These are phyloP conservation scores for Drosophila pseudotakahashii DNA, from an alignment of 2,888 invertebrate species.

Conservation along the genomic window DNA sequence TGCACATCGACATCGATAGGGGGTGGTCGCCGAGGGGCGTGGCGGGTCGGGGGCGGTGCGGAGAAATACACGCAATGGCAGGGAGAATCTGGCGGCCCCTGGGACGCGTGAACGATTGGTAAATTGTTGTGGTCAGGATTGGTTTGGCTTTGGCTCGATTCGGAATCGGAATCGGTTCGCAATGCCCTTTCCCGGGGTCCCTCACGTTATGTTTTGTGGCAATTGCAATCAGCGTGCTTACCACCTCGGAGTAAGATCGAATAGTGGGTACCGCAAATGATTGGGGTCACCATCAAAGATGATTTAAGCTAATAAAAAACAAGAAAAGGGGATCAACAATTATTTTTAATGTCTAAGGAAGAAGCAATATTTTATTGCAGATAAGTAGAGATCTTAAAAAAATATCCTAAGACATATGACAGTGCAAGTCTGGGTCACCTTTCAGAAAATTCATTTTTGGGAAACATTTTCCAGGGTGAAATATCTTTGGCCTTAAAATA, in stretches of 20 bases:
- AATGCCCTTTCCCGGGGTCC: constrained; percentile 41
- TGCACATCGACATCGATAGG: constrained; percentile 32
- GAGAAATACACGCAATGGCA: constrained; percentile 55
- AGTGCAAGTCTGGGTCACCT: not conserved
- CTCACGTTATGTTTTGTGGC: constrained; percentile 51
- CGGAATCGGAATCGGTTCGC: constrained; percentile 12
- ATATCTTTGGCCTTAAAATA: not conserved
- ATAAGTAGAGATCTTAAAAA: no score
- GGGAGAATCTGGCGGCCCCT: constrained; percentile 54
- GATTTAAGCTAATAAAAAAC: no score
- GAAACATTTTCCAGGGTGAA: not conserved
- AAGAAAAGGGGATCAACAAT: no score
- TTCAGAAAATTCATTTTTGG: not conserved
- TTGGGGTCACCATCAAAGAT: no score
- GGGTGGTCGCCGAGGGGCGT: constrained; percentile 15
- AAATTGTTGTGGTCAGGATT: constrained; percentile 65
- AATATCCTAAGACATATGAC: not conserved
- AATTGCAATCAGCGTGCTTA: constrained; percentile 54
- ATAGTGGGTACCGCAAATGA: constrained; percentile 3
- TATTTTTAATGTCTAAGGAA: no score
- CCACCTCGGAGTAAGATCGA: not conserved
- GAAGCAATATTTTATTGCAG: no score
- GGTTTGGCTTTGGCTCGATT: constrained; percentile 26
- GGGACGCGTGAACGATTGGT: constrained; percentile 80
- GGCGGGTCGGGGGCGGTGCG: constrained; percentile 18